A percentile compares a stretch with the other conserved stretches of the same genome.
Conservation (phyloP, 1,140 invertebrate genomes). For the Radopholus similis region DNA sequence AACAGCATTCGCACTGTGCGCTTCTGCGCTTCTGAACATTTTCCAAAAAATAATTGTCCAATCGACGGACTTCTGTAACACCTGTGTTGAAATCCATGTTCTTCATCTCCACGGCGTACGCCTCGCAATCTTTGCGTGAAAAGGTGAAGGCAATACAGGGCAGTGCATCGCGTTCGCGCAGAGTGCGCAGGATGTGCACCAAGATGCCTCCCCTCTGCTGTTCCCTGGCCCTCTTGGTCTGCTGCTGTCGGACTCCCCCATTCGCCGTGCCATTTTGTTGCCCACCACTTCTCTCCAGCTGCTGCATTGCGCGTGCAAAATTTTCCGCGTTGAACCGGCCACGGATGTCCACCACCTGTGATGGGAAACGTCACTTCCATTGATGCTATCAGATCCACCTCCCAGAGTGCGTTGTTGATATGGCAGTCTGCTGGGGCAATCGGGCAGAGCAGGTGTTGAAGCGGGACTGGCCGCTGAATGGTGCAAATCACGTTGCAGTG, state of each 20-base stretch:
- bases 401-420: constrained; percentile 88
- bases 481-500: constrained; percentile 99
- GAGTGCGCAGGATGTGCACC: constrained; percentile 97
- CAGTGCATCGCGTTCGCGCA: constrained; percentile 93
- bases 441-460: constrained; percentile 97
- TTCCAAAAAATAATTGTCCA: background rate
- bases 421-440: constrained; percentile 83
- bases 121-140: constrained; percentile 95
- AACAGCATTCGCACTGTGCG: constrained; percentile 92
- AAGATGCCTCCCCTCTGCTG: constrained; percentile 73
- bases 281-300: constrained; percentile 66
- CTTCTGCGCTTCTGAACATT: constrained; percentile 77
- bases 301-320: constrained; percentile 92
- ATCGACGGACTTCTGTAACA: constrained; percentile 51
- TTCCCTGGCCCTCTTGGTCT: constrained; percentile 69
- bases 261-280: constrained; percentile 58
- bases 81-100: constrained; percentile 92
- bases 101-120: constrained; percentile 90
- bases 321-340: constrained; percentile 94
- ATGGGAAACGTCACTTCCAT: too few species aligned
- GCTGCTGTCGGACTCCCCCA: too few species aligned
- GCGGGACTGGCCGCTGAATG: constrained; percentile 89
- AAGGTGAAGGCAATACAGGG: constrained; percentile 99
- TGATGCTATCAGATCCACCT: too few species aligned
- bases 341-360: constrained; percentile 88